Evolutionary conservation across 2,113 vertebrate species (phyloP).

Genomic region (Bucco capensis): DNA sequence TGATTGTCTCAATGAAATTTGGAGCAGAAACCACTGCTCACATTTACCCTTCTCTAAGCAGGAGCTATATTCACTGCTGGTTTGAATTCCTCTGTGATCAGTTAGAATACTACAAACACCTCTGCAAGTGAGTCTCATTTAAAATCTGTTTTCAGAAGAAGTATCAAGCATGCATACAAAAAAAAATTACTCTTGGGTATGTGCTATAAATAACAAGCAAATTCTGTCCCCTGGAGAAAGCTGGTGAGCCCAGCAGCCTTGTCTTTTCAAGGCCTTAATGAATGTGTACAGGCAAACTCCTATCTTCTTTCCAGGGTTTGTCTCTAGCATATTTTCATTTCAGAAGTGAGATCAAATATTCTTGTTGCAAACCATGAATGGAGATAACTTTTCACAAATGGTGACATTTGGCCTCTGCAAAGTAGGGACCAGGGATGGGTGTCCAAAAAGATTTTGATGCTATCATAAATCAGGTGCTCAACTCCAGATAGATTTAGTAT

Average conservation of each 20-base stretch:
- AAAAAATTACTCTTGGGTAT: background rate
- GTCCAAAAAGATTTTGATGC: background rate
- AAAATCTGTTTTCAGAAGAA: background rate
- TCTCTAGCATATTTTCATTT: background rate
- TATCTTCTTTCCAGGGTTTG: background rate
- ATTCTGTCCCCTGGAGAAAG: background rate
- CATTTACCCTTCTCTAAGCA: background rate
- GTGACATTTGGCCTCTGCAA: background rate
- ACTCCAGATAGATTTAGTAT: background rate
- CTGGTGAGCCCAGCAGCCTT: background rate
- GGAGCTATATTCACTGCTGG: background rate
- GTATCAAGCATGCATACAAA: background rate
- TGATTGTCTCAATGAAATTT: constrained; percentile 32
- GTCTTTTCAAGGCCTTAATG: background rate
- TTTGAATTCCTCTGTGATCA: constrained; percentile 7
- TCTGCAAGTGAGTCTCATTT: background rate
- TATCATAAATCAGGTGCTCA: background rate
- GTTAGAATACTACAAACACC: background rate
- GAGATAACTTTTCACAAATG: background rate
- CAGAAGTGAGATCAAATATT: background rate
- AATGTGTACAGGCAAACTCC: background rate
- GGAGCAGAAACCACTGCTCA: background rate
- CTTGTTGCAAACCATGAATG: background rate
- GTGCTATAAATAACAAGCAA: background rate
- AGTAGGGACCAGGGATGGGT: fast-evolving